A percentile compares a stretch with the other conserved stretches of the same genome.
Evolutionary conservation across 2,888 invertebrate species (phyloP).

Genomic region (Meghimatium bilineatum): DNA sequence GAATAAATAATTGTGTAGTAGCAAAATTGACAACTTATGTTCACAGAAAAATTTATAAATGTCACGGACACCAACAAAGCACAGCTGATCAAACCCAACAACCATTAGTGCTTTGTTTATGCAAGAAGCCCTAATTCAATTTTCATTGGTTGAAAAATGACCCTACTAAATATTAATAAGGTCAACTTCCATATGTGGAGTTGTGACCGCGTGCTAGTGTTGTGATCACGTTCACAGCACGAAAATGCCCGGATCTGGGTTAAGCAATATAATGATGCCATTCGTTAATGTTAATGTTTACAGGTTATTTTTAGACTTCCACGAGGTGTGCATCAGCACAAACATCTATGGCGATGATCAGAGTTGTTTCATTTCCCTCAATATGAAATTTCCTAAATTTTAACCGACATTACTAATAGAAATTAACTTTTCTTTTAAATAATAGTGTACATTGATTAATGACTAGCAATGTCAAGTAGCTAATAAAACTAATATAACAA

Average conservation of each 20-base stretch:
- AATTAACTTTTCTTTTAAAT: too few relatives aligned
- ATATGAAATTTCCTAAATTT: too few relatives aligned
- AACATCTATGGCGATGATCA: neutral
- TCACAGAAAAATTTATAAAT: neutral
- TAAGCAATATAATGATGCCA: neutral
- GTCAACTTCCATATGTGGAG: constrained; percentile 50
- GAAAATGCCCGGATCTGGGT: constrained; percentile 36
- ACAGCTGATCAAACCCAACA: constrained; percentile 57
- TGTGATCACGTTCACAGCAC: constrained; percentile 53
- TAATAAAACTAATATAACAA: too few relatives aligned
- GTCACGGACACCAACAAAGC: constrained; percentile 24
- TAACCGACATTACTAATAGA: too few relatives aligned
- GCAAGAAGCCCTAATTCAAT: constrained; percentile 30
- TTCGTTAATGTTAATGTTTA: constrained; percentile 42
- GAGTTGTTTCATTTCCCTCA: neutral
- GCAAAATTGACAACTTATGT: neutral
- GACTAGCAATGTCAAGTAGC: too few relatives aligned
- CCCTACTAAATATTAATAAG: constrained; percentile 65
- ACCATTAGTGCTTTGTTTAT: constrained; percentile 55
- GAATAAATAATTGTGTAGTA: neutral
- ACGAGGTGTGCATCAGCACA: constrained; percentile 14
- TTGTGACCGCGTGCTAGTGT: constrained; percentile 50
- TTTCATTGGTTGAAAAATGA: constrained; percentile 53
- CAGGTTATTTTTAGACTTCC: constrained; percentile 33
- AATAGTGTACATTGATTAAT: too few relatives aligned